phyloP scores from a whole-genome alignment of 2,113 vertebrate genomes.

The Oncorhynchus kisutch region DNA sequence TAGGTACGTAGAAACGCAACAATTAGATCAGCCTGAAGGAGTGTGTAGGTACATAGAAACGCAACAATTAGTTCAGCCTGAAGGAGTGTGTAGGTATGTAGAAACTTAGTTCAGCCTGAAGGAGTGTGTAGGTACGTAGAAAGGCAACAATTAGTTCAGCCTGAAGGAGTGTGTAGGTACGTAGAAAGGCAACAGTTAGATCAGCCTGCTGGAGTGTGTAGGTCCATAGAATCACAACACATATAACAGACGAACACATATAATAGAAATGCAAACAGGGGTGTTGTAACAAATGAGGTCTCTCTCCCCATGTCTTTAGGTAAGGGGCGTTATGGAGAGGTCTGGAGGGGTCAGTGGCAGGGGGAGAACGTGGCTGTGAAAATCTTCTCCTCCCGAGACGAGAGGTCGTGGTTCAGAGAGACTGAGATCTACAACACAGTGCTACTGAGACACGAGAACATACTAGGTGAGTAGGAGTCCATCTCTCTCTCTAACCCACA shows the following conservation, averaged over 20 bases:
- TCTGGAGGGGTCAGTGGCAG: constrained; percentile 82
- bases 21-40: not conserved
- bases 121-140: constrained; percentile 90
- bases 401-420: constrained; percentile 82
- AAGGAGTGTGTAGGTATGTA: constrained; percentile 70
- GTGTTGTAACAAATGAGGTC: no score
- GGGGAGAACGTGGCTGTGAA: constrained; percentile 81
- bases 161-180: constrained; percentile 93
- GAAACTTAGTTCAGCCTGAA: constrained; percentile 84
- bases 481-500: not conserved
- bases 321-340: constrained; percentile 80
- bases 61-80: no score
- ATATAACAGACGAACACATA: no score
- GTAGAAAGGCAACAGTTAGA: constrained; percentile 69
- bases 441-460: constrained; percentile 79
- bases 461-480: constrained; percentile 67
- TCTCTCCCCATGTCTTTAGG: constrained; percentile 47
- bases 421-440: constrained; percentile 83
- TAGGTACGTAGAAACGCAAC: constrained; percentile 75
- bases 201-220: constrained; percentile 94
- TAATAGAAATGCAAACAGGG: no score
- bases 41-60: constrained; percentile 71
- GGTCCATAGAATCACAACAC: constrained; percentile 70
- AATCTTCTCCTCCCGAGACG: constrained; percentile 81
- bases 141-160: constrained; percentile 76